Conservation (phyloP, 35 echinoderm and acorn worm species). For the Lytechinus pictus region DNA sequence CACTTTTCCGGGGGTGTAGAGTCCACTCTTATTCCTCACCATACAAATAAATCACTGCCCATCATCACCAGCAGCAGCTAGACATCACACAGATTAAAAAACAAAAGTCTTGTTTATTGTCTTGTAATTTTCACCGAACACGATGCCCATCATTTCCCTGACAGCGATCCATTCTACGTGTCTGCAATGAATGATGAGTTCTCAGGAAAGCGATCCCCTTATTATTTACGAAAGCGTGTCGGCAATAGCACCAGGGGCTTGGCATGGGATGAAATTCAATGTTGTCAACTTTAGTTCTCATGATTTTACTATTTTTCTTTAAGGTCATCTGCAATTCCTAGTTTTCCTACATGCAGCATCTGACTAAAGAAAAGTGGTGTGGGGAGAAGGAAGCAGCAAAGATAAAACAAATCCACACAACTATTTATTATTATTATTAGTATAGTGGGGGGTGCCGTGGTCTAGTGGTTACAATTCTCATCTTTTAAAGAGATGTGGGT, state of each 20-base stretch:
- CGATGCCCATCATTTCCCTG: not conserved
- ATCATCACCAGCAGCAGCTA: not conserved
- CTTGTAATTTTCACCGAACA: conserved; percentile 7
- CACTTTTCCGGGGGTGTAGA: too few relatives aligned
- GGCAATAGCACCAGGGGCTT: not conserved
- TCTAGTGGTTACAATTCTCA: too few relatives aligned
- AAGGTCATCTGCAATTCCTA: not conserved
- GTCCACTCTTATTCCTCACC: not conserved
- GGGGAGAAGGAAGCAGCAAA: too few relatives aligned
- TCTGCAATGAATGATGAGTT: not conserved
- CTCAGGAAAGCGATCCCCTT: not conserved
- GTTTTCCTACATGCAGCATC: not conserved
- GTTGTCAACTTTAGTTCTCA: not conserved
- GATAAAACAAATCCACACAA: too few relatives aligned
- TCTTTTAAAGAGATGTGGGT: too few relatives aligned
- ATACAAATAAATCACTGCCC: not conserved
- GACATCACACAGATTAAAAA: conserved; percentile 4
- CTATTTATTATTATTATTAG: too few relatives aligned
- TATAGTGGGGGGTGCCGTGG: too few relatives aligned
- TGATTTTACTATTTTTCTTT: not conserved
- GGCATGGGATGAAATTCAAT: not conserved
- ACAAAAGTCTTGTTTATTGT: conserved; percentile 26
- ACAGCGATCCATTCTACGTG: not conserved
- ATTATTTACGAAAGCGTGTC: not conserved
- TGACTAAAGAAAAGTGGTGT: not conserved